These are phyloP conservation scores for Hippasteria phrygiana DNA, from an alignment of 53 echinoderm and acorn worm genomes.

Conservation along the genomic window DNA sequence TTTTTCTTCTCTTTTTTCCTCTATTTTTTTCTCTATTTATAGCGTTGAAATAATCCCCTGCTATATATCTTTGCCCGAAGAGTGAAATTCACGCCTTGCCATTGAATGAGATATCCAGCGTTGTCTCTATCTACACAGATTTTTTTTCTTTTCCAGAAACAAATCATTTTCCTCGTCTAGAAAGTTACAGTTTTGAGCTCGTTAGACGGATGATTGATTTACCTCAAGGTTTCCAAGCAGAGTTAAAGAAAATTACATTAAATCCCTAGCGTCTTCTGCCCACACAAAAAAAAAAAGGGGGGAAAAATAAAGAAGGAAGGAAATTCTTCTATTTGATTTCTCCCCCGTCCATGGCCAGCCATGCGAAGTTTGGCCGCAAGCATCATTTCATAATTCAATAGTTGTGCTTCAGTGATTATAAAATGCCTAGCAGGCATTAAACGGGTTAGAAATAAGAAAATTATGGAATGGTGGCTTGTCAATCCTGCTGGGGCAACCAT, in stretches of 20 bases:
- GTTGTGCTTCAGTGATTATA: slow-evolving; percentile 59
- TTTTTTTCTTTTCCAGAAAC: background rate
- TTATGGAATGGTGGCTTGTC: slow-evolving; percentile 60
- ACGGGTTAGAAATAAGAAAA: slow-evolving; percentile 64
- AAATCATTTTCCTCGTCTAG: slow-evolving; percentile 14
- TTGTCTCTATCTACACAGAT: background rate
- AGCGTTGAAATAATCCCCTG: too few species aligned
- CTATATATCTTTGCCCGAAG: too few species aligned
- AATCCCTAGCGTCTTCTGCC: slow-evolving; percentile 8
- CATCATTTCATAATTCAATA: slow-evolving; percentile 65
- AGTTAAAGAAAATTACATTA: slow-evolving; percentile 52
- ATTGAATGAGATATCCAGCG: too few species aligned
- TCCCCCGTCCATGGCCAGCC: background rate
- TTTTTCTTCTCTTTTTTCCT: too few species aligned
- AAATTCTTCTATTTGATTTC: slow-evolving; percentile 43
- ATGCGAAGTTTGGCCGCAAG: slow-evolving; percentile 9
- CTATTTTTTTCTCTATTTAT: too few species aligned
- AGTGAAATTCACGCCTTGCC: too few species aligned
- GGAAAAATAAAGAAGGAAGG: background rate
- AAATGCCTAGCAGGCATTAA: slow-evolving; percentile 65
- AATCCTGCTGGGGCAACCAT: slow-evolving; percentile 53
- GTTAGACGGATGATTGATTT: slow-evolving; percentile 35
- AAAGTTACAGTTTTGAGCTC: slow-evolving; percentile 35
- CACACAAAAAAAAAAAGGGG: slow-evolving; percentile 2
- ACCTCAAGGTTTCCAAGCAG: slow-evolving; percentile 31